phyloP scores from a whole-genome alignment of 2,888 invertebrate genomes.

The Sthenelais limicola region DNA sequence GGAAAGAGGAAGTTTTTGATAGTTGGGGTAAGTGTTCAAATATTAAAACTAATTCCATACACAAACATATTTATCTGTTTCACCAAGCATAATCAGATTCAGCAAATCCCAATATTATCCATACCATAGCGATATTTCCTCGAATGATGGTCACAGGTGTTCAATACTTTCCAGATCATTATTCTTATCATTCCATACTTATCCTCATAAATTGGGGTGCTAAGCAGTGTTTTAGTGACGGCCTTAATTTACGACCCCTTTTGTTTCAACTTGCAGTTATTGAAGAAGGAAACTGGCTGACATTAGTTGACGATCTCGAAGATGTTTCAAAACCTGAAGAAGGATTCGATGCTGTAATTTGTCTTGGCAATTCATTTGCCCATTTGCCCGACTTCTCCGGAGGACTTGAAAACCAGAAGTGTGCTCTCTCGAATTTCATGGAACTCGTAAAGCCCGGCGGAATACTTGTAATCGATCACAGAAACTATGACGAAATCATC shows the following conservation, averaged over 20 bases:
- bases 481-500: conserved; percentile 89
- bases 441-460: conserved; percentile 89
- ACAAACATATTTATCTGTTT: no score
- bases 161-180: no score
- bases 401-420: conserved; percentile 50
- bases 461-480: conserved; percentile 87
- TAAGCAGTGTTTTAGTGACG: no score
- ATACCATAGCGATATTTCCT: no score
- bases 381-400: conserved; percentile 83
- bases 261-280: no score
- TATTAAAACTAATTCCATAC: no score
- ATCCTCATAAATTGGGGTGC: no score
- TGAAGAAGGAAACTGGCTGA: conserved; percentile 93
- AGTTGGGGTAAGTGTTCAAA: conserved; percentile 90
- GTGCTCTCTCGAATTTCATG: conserved; percentile 84
- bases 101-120: no score
- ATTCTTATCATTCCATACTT: no score
- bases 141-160: no score
- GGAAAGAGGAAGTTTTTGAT: conserved; percentile 85
- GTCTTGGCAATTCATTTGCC: conserved; percentile 92
- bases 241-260: no score
- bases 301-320: conserved; percentile 82
- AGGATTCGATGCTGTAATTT: conserved; percentile 89
- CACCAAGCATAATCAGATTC: no score
- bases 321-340: conserved; percentile 68